A percentile compares a stretch with the other conserved stretches of the same genome.
Evolutionary conservation across 2,113 vertebrate genomes (phyloP).

Genomic region (Poecile atricapillus): DNA sequence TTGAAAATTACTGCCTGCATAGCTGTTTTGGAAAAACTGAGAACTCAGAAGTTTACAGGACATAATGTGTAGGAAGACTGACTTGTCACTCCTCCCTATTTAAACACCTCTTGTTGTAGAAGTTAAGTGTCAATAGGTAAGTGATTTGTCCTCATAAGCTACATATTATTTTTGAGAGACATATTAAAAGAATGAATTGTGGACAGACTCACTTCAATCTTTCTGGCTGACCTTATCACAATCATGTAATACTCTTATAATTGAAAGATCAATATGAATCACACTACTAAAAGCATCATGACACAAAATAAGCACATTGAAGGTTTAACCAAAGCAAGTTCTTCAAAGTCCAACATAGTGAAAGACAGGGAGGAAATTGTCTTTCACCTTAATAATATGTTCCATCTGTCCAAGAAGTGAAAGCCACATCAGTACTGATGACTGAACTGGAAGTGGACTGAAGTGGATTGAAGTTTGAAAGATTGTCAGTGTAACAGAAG

Average conservation of each 20-base stretch:
- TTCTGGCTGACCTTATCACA: neutral
- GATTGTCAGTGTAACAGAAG: neutral
- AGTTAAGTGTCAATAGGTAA: neutral
- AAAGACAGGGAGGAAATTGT: rapidly evolving
- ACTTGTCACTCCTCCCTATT: neutral
- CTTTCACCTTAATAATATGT: neutral
- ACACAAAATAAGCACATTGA: neutral
- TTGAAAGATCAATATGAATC: neutral
- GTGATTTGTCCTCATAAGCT: neutral
- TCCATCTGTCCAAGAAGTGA: neutral
- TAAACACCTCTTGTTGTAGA: neutral
- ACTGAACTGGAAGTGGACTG: neutral
- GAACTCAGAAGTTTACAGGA: neutral
- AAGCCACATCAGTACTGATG: neutral
- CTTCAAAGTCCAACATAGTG: neutral
- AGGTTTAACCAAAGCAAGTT: neutral
- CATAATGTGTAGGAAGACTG: neutral
- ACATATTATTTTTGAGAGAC: neutral
- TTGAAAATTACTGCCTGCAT: neutral
- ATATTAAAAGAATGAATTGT: neutral
- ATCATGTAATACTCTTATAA: neutral
- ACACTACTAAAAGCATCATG: neutral
- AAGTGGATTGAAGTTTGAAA: neutral
- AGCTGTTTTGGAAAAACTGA: neutral
- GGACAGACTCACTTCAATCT: neutral